A percentile compares a stretch with the other conserved stretches of the same genome.
These are phyloP conservation scores for Drosophila kanapiae DNA, from an alignment of 1,140 invertebrate species.

Conservation along the genomic window DNA sequence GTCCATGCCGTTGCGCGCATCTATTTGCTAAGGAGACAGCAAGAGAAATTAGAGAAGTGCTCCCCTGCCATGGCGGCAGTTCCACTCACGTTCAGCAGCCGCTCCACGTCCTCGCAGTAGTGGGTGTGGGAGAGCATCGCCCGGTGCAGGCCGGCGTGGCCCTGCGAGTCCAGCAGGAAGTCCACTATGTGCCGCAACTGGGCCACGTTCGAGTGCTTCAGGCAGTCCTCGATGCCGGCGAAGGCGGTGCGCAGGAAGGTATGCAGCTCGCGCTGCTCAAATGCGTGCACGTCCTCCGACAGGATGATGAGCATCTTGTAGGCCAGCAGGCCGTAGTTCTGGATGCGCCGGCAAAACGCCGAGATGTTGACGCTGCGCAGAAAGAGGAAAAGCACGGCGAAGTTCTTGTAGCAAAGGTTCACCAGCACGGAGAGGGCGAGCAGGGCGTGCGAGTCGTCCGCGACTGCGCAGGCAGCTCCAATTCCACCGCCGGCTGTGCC, in stretches of 20 bases:
- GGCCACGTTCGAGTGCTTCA: constrained; percentile 86
- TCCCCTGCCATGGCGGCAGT: neutral
- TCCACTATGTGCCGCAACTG: constrained; percentile 87
- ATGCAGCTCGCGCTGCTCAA: constrained; percentile 72
- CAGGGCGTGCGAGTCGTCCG: constrained; percentile 83
- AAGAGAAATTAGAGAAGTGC: neutral
- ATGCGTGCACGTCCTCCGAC: constrained; percentile 85
- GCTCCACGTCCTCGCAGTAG: constrained; percentile 76
- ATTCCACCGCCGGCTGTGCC: neutral
- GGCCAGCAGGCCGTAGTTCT: constrained; percentile 85
- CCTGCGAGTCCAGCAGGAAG: constrained; percentile 85
- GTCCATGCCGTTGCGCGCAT: constrained; percentile 53
- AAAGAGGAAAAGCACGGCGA: constrained; percentile 87
- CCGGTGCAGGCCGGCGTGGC: constrained; percentile 62
- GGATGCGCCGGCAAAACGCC: constrained; percentile 84
- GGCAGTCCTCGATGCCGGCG: constrained; percentile 84
- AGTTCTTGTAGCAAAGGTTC: constrained; percentile 88
- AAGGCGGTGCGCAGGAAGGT: constrained; percentile 85
- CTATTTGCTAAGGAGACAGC: constrained; percentile 59
- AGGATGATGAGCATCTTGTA: constrained; percentile 87
- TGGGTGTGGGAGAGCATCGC: constrained; percentile 72
- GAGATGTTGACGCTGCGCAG: constrained; percentile 86
- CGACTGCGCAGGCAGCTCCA: constrained; percentile 14
- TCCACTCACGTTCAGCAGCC: constrained; percentile 65
- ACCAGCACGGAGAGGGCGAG: constrained; percentile 87